A percentile compares a stretch with the other conserved stretches of the same genome.
These are phyloP conservation scores for Alfaro cultratus DNA, from an alignment of 2,797 vertebrate genomes.

Conservation along the genomic window DNA sequence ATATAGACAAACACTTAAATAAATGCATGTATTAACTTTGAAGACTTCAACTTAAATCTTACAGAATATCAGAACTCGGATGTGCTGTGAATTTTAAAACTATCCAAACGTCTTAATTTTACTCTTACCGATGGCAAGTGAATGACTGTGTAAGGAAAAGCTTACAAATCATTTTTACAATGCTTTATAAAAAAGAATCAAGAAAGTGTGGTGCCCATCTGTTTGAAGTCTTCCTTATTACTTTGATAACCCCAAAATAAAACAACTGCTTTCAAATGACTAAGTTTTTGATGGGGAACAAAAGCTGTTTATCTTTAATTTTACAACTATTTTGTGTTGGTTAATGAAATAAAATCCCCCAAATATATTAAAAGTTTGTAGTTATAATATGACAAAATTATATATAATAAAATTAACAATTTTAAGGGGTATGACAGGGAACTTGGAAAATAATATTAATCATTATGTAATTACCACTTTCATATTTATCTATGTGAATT, in stretches of 20 bases:
- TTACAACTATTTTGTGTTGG: background rate
- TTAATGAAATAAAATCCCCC: background rate
- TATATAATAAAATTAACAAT: background rate
- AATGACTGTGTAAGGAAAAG: background rate
- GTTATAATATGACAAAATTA: background rate
- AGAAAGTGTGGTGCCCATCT: background rate
- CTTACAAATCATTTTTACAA: background rate
- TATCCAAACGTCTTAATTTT: background rate
- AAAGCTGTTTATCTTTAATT: background rate
- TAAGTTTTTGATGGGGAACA: background rate
- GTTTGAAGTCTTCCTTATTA: background rate
- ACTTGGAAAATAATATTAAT: background rate
- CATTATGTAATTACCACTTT: background rate
- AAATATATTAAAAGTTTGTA: background rate
- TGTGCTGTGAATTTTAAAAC: background rate
- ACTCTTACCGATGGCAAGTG: background rate
- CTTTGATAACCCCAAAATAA: background rate
- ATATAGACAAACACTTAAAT: background rate
- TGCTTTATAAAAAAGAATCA: background rate
- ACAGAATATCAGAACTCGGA: background rate
- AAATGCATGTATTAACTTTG: constrained; percentile 8
- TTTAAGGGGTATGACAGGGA: background rate
- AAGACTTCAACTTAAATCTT: background rate
- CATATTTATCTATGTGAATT: background rate
- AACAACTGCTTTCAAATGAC: background rate